Base-by-base conservation (phyloP, 2,888 invertebrate genomes). In the Rhodophaea formosa region DNA sequence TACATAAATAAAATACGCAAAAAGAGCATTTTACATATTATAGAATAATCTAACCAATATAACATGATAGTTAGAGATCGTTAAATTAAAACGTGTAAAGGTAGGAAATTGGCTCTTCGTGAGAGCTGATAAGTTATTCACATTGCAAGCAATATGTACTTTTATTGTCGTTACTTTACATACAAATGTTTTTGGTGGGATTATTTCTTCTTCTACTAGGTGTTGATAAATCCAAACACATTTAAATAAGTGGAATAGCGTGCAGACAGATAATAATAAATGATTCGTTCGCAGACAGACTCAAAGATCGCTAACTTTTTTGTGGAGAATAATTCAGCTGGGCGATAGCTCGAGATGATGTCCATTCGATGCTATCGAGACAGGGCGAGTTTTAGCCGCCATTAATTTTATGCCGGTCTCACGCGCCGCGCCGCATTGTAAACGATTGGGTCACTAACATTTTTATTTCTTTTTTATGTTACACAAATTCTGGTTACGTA, bases 331-430 rank as follows among this genome's bases (percentile, higher is more conserved):
- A 35, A 32, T 15, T 49, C 35, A n/a, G 10, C 16, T 51, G 51
- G 15, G 10, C 7, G 35, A 15, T 49, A 30, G 35, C 35, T 16
- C 12, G 35, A 51, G 35, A 51, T 35, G 6, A 39, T 16, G 17
- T 30, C 35, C 12, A 17, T 35, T 51, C 12, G 15, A 46, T 46
- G 14, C 16, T 10, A 43, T 10, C 29, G 30, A 54, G 30, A 45
- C 54, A 29, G 14, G 17, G n/a, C 44, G 12, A 32, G 17, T 29
- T 23, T 52, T 8, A 14, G 15, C n/a, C 8, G 15, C 17, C 45
- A 55, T 55, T 55, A 46, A 55, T 35, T 55, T 55, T 45, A 45
- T 55, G 44, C 45, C 30, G n/a, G 54, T 30, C 43, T 55, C 54
- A 45, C 44, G 54, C 32, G 29, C 30, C 29, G 10, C 42, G 16